Base-by-base conservation (phyloP, 1,140 invertebrate species). In the Scaptomyza pallida region DNA sequence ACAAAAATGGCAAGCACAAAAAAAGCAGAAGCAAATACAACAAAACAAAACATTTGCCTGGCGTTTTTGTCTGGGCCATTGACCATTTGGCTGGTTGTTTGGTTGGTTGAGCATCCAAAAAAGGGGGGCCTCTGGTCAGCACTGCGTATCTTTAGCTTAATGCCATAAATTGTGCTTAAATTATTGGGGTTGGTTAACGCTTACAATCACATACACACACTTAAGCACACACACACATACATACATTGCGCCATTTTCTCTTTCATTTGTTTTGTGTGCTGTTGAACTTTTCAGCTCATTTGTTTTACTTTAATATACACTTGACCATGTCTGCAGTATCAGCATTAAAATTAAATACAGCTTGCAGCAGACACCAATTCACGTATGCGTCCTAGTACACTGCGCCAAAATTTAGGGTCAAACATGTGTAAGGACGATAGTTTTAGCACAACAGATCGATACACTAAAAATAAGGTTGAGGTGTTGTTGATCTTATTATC, bases 141-240 rank as follows among this genome's bases (percentile, higher is more conserved):
- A 72, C 67, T 81, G 80, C 80, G 81, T 86, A 85, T 85, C 82
- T 77, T 74, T 75, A 67, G 77, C 73, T 82, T 78, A 78, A 88
- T 82, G 82, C 83, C 82, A 88, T 88, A 88, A 88, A 88, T 88
- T 89, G 75, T 82, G 83, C 83, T 88, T 88, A 88, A 88, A 88
- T 88, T 88, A 88, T 88, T 88, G 82, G 82, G 78, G 82, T 88
- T 88, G 82, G 65, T 75, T 88, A 88, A 86, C 73, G 57, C 81
- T 43, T 33, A 54, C 19, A 37, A 21, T 15, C 40, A 67, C 17
- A 19, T 21, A 64, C 37, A 41, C 21, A 45, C 54, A 41, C 33
- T 13, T 30, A 40, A n/a, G 33, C 59, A 23, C 40, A 21, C 6
- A 21, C 59, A 23, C 40, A 21, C 6, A 21, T 8, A 12, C 12